Evolutionary conservation across 2,888 invertebrate species (phyloP), one percentile per base, ranked within the genome.

Genomic region (Ochlodes sylvanus): DNA sequence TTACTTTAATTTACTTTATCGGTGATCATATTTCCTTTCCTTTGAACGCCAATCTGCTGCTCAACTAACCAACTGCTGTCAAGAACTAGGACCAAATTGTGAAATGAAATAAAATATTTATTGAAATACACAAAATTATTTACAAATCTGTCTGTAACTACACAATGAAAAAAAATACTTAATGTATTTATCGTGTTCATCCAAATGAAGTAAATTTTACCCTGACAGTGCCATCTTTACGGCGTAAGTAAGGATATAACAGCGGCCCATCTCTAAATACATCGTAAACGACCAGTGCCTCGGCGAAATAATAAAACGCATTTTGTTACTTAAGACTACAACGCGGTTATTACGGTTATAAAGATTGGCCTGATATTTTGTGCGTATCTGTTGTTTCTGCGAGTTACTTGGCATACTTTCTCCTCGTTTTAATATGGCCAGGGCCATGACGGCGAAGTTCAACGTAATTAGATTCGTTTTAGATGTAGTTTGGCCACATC

Each of bases 281-380:
- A 65, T 76, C 78, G 77, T 80, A 77, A 81, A 85, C 75, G 78
- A 73, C 75, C 68, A 78, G 76, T 80, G 80, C 78, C 84, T 81
- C 79, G 77, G 78, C 73, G 67, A 76, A 79, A 81, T 79, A 82
- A 79, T 86, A 85, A 86, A 85, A 82, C 72, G 71, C 70, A 65
- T 75, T 77, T 75, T 75, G 74, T 76, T 77, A 74, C 76, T 73
- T 73, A 73, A 75, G 76, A 74, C 70, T 69, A 70, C 71, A 71
- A 72, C 72, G 71, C 72, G 70, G 72, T 76, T 75, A 77, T 75
- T 72, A 68, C 70, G 44, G 69, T 70, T 66, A 60, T 76, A 73
- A 75, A 75, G 68, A 66, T 71, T 70, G 71, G 71, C 68, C 71
- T 69, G 70, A 70, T 70, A 75, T 72, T 70, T 63, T 63, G 61